These are phyloP conservation scores for Cecropterus lyciades DNA, from an alignment of 1,140 invertebrate species.

Conservation along the genomic window DNA sequence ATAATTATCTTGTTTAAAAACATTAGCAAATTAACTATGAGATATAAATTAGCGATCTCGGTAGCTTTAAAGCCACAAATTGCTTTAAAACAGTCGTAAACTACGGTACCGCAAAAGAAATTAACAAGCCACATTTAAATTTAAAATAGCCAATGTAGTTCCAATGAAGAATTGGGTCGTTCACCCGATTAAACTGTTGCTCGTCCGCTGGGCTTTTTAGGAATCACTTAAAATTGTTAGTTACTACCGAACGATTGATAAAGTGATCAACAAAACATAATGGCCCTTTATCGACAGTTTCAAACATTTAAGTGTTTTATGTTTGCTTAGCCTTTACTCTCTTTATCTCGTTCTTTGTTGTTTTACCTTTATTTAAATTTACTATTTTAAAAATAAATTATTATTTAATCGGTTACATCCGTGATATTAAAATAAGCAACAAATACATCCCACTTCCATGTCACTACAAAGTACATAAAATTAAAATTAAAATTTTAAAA, in stretches of 20 bases:
- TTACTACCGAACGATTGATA: constrained; percentile 13
- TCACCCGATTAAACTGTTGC: constrained; percentile 44
- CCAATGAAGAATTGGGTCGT: constrained; percentile 49
- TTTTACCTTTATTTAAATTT: too few relatives aligned
- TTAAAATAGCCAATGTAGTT: constrained; percentile 51
- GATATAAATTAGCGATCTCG: not conserved
- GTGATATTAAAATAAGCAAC: too few relatives aligned
- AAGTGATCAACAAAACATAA: constrained; percentile 20
- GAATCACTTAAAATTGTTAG: constrained; percentile 19
- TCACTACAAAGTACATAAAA: too few relatives aligned
- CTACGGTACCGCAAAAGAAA: constrained; percentile 49
- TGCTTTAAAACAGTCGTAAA: constrained; percentile 45
- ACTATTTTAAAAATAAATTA: too few relatives aligned
- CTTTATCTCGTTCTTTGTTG: too few relatives aligned
- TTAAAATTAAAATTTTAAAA: too few relatives aligned
- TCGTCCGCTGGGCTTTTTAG: not conserved
- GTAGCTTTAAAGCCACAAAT: not conserved
- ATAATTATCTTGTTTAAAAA: not conserved
- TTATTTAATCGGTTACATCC: too few relatives aligned
- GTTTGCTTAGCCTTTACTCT: not conserved
- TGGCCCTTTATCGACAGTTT: constrained; percentile 11
- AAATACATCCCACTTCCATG: too few relatives aligned
- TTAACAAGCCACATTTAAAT: constrained; percentile 52
- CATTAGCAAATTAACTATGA: not conserved
- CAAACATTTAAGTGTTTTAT: constrained; percentile 18